These are phyloP conservation scores for Cydia fagiglandana DNA, from an alignment of 1,140 invertebrate species.

Conservation along the genomic window DNA sequence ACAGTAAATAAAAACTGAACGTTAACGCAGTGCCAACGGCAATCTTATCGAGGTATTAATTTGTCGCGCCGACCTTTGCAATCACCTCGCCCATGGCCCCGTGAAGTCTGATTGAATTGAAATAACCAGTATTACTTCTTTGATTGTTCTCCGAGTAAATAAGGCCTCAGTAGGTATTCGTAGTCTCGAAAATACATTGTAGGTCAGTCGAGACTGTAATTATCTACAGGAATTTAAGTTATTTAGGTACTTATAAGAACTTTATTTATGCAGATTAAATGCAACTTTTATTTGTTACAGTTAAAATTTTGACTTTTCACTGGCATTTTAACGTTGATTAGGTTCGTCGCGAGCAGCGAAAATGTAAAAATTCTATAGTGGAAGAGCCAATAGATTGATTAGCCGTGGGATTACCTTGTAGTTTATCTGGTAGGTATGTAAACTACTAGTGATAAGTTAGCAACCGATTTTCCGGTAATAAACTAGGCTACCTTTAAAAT, in stretches of 20 bases:
- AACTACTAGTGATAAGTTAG: constrained; percentile 5
- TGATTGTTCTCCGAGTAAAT: background rate
- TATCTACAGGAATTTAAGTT: background rate
- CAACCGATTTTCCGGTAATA: background rate
- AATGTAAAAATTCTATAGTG: background rate
- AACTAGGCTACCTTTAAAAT: background rate
- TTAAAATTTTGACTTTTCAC: background rate
- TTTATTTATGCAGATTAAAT: no score
- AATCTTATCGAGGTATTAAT: constrained; percentile 16
- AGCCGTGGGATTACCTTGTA: constrained; percentile 4
- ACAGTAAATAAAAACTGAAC: constrained; percentile 4
- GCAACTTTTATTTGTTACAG: no score
- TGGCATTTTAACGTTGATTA: background rate
- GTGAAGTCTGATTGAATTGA: background rate
- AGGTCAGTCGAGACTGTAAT: background rate
- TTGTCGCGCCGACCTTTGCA: constrained; percentile 15
- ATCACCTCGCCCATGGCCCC: constrained; percentile 10
- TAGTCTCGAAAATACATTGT: background rate
- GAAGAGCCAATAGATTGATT: background rate
- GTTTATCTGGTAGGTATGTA: background rate
- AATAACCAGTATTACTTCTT: background rate
- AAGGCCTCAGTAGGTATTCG: no score
- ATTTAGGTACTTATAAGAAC: background rate
- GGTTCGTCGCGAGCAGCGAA: background rate
- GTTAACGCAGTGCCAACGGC: background rate